phyloP scores from a whole-genome alignment of 1,140 invertebrate species.

The Ridgeia piscesae region DNA sequence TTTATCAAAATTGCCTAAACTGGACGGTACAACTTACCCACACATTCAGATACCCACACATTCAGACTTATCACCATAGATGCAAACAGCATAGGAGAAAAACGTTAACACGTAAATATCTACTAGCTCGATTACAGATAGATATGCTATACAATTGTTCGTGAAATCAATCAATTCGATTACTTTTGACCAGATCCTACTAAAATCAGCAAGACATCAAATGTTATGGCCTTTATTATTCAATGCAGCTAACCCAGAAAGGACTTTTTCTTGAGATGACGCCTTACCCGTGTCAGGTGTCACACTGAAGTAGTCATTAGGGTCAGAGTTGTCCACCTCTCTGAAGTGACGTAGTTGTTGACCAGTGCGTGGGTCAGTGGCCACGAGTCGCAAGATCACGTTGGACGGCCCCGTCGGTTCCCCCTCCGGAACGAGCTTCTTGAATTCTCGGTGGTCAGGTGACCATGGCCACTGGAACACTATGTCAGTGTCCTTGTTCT shows the following conservation, averaged over 20 bases:
- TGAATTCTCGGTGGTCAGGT: not conserved
- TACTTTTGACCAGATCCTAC: too few relatives aligned
- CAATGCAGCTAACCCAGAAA: not conserved
- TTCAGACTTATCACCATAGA: too few relatives aligned
- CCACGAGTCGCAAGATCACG: not conserved
- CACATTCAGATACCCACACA: too few relatives aligned
- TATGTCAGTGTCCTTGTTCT: not conserved
- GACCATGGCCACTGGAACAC: slow-evolving; percentile 8
- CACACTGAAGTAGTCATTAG: slow-evolving; percentile 57
- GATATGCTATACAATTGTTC: too few relatives aligned
- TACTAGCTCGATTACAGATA: too few relatives aligned
- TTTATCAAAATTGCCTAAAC: too few relatives aligned
- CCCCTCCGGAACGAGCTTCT: not conserved
- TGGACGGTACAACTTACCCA: too few relatives aligned
- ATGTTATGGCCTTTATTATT: too few relatives aligned
- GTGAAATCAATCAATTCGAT: too few relatives aligned
- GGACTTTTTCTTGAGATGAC: not conserved
- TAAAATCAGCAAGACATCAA: too few relatives aligned
- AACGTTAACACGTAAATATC: too few relatives aligned
- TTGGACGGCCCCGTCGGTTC: not conserved
- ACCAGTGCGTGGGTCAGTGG: slow-evolving; percentile 37
- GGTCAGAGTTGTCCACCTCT: slow-evolving; percentile 46
- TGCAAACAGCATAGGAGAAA: too few relatives aligned
- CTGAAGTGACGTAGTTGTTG: slow-evolving; percentile 47
- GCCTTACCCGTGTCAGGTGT: slow-evolving; percentile 64